Conservation (phyloP, 1,140 invertebrate genomes). For the Armadillidium nasatum region DNA sequence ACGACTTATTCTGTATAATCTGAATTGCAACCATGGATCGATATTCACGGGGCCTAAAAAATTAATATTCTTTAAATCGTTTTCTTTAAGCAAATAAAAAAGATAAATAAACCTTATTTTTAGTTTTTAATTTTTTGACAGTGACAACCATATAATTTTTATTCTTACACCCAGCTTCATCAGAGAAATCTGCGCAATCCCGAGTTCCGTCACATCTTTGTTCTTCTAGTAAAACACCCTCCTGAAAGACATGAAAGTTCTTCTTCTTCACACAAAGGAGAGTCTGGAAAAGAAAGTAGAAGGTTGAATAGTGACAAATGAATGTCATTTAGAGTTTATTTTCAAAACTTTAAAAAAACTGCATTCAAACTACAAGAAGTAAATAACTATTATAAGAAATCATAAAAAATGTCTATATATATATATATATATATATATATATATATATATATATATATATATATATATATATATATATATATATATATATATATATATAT, state of each 20-base stretch:
- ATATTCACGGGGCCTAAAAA: conserved; percentile 36
- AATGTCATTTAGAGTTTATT: not conserved
- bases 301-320: not conserved
- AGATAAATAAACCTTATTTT: too few relatives aligned
- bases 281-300: conserved; percentile 8
- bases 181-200: conserved; percentile 51
- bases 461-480: too few relatives aligned
- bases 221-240: conserved; percentile 47
- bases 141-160: too few relatives aligned
- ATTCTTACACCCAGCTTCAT: conserved; percentile 52
- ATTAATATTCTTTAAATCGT: not conserved
- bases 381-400: too few relatives aligned
- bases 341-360: too few relatives aligned
- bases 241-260: conserved; percentile 40
- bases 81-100: too few relatives aligned
- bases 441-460: too few relatives aligned
- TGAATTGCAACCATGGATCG: conserved; percentile 36
- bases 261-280: conserved; percentile 31
- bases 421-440: too few relatives aligned
- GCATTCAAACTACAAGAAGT: too few relatives aligned
- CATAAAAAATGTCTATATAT: too few relatives aligned
- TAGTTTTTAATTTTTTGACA: too few relatives aligned
- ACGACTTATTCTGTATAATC: conserved; percentile 42
- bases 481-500: too few relatives aligned
- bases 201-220: conserved; percentile 50